A percentile compares a stretch with the other conserved stretches of the same genome.
These are phyloP conservation scores for Ceratitis capitata DNA, from an alignment of 1,140 invertebrate species.

Conservation along the genomic window DNA sequence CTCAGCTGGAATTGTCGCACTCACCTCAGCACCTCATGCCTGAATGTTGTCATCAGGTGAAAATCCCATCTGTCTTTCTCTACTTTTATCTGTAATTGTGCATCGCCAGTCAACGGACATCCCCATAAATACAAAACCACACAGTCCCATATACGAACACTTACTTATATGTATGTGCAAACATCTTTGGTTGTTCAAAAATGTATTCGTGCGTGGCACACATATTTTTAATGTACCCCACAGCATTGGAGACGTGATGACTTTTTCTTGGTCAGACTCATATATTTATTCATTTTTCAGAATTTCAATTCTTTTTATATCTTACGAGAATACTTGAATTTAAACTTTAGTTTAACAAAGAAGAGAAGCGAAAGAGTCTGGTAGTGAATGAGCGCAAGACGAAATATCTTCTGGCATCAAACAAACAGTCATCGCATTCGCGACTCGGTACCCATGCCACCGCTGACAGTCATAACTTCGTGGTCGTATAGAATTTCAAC, in stretches of 20 bases:
- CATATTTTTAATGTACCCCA: background rate
- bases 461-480: too few species aligned
- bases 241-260: background rate
- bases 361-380: too few species aligned
- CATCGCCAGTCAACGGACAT: slow-evolving; percentile 48
- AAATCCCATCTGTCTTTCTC: slow-evolving; percentile 53
- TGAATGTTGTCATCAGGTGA: slow-evolving; percentile 39
- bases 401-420: too few species aligned
- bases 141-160: background rate
- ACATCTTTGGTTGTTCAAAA: background rate
- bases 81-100: slow-evolving; percentile 59
- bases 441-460: too few species aligned
- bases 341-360: too few species aligned
- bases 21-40: background rate
- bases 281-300: background rate
- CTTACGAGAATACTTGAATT: too few species aligned
- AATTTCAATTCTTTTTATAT: too few species aligned
- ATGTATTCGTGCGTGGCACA: background rate
- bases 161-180: background rate
- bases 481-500: too few species aligned
- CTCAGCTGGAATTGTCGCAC: background rate
- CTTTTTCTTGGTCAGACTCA: background rate
- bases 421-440: too few species aligned
- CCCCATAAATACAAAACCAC: background rate
- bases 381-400: too few species aligned